Conservation (phyloP, 2,888 invertebrate species). For the Ptychoptera albimana region DNA sequence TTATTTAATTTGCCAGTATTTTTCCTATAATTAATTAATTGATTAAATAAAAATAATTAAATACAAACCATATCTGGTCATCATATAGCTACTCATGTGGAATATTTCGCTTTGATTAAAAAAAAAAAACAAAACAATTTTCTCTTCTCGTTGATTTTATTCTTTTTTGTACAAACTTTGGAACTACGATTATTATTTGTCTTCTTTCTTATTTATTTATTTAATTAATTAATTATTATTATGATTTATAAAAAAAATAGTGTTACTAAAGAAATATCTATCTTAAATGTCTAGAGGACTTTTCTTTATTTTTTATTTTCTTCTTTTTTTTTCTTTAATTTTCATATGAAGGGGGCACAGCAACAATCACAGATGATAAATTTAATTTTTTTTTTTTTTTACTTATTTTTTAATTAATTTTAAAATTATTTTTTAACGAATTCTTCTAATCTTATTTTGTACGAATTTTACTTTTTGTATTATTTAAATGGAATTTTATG, state of each 20-base stretch:
- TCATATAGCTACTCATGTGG: conserved; percentile 25
- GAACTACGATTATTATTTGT: no score
- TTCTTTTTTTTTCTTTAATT: neutral
- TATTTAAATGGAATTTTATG: no score
- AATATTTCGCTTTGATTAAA: neutral
- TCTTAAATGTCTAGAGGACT: neutral
- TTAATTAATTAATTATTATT: neutral
- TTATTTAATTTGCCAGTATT: no score
- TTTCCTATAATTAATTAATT: conserved; percentile 1
- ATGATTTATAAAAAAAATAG: neutral
- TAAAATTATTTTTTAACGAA: neutral
- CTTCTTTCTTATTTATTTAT: no score
- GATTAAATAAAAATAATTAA: neutral
- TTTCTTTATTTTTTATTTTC: neutral
- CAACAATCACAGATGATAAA: neutral
- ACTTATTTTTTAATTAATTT: neutral
- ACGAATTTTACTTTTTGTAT: no score
- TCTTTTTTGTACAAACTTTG: no score
- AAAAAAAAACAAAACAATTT: no score
- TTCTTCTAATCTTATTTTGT: no score
- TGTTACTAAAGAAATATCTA: neutral
- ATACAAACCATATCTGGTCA: conserved; percentile 29
- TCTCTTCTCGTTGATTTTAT: no score
- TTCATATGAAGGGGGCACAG: neutral
- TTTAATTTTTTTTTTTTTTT: neutral